Evolutionary conservation across 2,888 invertebrate genomes (phyloP).

Genomic region (Pimpla rufipes): DNA sequence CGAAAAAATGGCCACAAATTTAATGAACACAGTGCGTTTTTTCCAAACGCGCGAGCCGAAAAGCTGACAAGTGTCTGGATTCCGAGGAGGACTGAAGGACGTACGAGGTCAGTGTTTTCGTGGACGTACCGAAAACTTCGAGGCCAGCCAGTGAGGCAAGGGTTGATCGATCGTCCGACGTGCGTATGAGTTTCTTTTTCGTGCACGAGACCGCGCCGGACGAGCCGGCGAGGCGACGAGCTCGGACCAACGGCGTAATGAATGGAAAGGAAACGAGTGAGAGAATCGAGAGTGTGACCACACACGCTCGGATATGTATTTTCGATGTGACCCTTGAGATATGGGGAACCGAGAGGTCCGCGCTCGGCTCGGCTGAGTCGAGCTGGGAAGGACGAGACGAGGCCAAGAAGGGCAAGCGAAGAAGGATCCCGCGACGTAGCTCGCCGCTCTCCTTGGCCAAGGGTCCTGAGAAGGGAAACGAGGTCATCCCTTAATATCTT

Average conservation of each 20-base stretch:
- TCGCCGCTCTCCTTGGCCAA: conserved; percentile 69
- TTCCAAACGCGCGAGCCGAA: neutral
- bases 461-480: conserved; percentile 83
- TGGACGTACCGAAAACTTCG: conserved; percentile 14
- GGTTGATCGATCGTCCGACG: conserved; percentile 44
- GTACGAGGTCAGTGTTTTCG: conserved; percentile 31
- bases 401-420: conserved; percentile 18
- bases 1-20: too few species aligned
- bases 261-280: neutral
- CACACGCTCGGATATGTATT: conserved; percentile 33
- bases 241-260: neutral
- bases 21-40: neutral
- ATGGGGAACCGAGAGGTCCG: conserved; percentile 44
- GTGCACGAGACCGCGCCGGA: neutral
- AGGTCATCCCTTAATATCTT: conserved; percentile 79
- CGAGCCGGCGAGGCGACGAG: neutral
- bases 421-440: conserved; percentile 51
- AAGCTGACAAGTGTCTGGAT: neutral
- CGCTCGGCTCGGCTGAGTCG: conserved; percentile 33
- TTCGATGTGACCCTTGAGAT: conserved; percentile 57
- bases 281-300: conserved; percentile 36
- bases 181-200: neutral
- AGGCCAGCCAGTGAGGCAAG: conserved; percentile 10
- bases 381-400: conserved; percentile 19
- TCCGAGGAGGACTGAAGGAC: conserved; percentile 5